Evolutionary conservation across 2,797 vertebrate genomes (phyloP).

Genomic region (Botia almorhae): DNA sequence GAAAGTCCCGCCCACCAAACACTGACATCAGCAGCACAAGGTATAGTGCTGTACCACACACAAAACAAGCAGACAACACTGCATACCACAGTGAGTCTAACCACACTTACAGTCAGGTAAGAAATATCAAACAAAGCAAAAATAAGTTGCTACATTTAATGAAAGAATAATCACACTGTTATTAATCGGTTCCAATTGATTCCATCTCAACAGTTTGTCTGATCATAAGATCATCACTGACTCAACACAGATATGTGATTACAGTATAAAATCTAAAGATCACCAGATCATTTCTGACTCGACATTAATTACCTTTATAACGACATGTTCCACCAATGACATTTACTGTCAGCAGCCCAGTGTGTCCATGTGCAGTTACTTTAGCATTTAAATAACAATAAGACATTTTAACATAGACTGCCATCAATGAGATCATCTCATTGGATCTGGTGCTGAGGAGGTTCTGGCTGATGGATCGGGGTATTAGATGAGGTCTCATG

Average conservation of each 20-base stretch:
- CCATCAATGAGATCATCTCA: not conserved
- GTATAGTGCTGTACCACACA: not conserved
- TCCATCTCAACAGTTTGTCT: not conserved
- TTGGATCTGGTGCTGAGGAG: not conserved
- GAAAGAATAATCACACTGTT: not conserved
- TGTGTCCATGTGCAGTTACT: not conserved
- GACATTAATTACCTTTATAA: not conserved
- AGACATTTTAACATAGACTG: not conserved
- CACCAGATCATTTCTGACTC: not conserved
- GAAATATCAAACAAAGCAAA: no score
- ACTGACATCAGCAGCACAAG: not conserved
- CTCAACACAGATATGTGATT: not conserved
- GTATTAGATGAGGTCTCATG: not conserved
- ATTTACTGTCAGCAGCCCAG: not conserved
- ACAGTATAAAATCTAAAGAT: not conserved
- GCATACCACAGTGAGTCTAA: no score
- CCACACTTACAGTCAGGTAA: no score
- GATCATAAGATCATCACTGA: not conserved
- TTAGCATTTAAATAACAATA: not conserved
- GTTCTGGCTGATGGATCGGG: not conserved
- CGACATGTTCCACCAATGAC: not conserved
- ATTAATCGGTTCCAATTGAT: not conserved
- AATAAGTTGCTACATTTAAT: not conserved
- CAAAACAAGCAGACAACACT: no score
- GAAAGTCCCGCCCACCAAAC: constrained; percentile 36